These are phyloP conservation scores for Drosophila ogumai DNA, from an alignment of 1,140 invertebrate species.

Conservation along the genomic window DNA sequence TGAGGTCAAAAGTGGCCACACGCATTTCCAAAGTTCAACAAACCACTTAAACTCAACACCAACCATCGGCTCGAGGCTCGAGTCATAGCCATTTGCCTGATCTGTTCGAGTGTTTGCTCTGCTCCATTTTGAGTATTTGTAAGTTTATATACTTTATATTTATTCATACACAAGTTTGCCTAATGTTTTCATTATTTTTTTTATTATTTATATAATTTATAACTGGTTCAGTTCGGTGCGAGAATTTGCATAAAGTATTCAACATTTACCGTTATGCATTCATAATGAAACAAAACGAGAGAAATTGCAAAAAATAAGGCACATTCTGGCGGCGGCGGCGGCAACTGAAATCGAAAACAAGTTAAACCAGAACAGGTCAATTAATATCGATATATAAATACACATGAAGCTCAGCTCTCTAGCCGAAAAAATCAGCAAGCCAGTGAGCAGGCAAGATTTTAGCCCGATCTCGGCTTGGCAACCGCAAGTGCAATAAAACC, in stretches of 20 bases:
- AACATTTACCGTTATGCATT: constrained; percentile 71
- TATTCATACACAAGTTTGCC: constrained; percentile 3
- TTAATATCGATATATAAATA: constrained; percentile 49
- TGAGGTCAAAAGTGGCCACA: constrained; percentile 41
- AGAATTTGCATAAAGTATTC: constrained; percentile 63
- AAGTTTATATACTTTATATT: constrained; percentile 7
- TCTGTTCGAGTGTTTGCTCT: constrained; percentile 37
- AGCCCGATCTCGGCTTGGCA: constrained; percentile 47
- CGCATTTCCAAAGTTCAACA: constrained; percentile 31
- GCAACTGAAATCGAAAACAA: constrained; percentile 55
- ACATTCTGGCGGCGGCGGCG: constrained; percentile 19
- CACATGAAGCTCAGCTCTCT: constrained; percentile 33
- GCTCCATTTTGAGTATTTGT: constrained; percentile 24
- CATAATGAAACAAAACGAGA: constrained; percentile 40
- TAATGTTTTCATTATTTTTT: constrained; percentile 4
- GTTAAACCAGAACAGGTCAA: constrained; percentile 69
- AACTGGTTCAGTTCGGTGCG: constrained; percentile 53
- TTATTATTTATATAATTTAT: constrained; percentile 20
- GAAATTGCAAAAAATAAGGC: constrained; percentile 30
- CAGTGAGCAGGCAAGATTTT: constrained; percentile 29
- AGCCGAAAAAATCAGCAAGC: constrained; percentile 41
- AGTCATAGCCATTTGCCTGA: constrained; percentile 14
- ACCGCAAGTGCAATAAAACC: constrained; percentile 62
- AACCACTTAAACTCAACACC: constrained; percentile 17
- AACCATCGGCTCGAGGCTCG: constrained; percentile 5